phyloP scores from a whole-genome alignment of 2,888 invertebrate genomes.

The Abrostola triplasia region DNA sequence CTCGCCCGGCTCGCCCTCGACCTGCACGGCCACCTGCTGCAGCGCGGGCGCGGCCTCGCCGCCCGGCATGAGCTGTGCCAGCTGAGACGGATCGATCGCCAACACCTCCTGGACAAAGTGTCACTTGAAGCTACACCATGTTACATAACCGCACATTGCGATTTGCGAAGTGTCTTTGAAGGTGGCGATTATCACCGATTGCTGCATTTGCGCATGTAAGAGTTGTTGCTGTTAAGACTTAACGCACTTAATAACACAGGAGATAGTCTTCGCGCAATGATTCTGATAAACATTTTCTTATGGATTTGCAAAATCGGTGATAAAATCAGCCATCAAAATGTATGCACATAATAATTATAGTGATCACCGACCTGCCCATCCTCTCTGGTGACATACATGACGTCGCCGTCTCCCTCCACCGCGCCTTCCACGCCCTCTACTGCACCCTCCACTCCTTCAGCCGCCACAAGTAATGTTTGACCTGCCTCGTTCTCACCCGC shows the following conservation, averaged over 20 bases:
- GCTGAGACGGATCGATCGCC: constrained; percentile 86
- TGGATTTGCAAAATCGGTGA: too few relatives aligned
- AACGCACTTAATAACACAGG: too few relatives aligned
- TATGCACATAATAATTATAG: not conserved
- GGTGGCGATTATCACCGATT: too few relatives aligned
- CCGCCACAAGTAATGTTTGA: constrained; percentile 90
- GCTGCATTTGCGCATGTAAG: too few relatives aligned
- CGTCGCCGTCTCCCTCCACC: constrained; percentile 92
- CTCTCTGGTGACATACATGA: constrained; percentile 84
- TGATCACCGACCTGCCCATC: constrained; percentile 77
- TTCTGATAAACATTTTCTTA: too few relatives aligned
- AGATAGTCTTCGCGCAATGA: too few relatives aligned
- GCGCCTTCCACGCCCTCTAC: constrained; percentile 91
- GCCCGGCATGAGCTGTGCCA: constrained; percentile 89
- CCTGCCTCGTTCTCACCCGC: constrained; percentile 89
- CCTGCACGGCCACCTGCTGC: constrained; percentile 86
- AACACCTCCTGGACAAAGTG: constrained; percentile 81
- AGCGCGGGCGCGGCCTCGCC: constrained; percentile 83
- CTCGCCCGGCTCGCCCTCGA: constrained; percentile 87
- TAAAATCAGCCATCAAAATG: not conserved
- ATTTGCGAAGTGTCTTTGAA: too few relatives aligned
- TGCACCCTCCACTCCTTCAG: constrained; percentile 92
- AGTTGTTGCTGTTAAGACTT: too few relatives aligned
- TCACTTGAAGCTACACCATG: constrained; percentile 1
- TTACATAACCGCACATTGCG: not conserved